Base-by-base conservation (phyloP, 2,113 vertebrate genomes). In the Meleagris gallopavo region DNA sequence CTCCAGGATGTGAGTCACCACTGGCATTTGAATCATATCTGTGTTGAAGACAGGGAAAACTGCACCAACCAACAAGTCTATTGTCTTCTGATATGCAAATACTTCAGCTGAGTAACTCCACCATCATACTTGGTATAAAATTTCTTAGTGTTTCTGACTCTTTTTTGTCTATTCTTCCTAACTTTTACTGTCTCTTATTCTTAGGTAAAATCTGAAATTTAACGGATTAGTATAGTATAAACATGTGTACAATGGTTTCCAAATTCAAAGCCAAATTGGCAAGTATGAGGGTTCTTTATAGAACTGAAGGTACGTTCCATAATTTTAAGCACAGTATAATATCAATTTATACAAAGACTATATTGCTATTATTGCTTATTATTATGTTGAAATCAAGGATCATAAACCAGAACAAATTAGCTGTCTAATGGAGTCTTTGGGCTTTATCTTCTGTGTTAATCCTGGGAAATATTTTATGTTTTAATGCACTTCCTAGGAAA, bases 371-470 rank as follows among this genome's bases (percentile, higher is more conserved):
- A 52, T 43, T 43, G 41, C 41, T 43, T 43, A 16, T 43, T 43
- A 43, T 43, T 43, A 43, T 43, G 40, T 90, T 83, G 83, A 86
- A 94, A 75, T 65, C 57, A 73, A 40, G 83, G 86, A 43, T 79
- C 88, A 90, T 81, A 52, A 84, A 43, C n/a, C 36, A 79, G 43
- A 69, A 48, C 61, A 90, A 88, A 95, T 81, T 48, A 91, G 43
- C 73, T 36, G 72, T 60, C 24, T 73, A 76, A 88, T 83, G 13
- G 67, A 64, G 64, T 86, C 75, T 40, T 12, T 58, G 40, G 65
- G 43, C 24, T 94, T 90, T 75, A 76, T 86, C 46, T 90, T 93
- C 65, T 66, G 54, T 86, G 76, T 86, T 72, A 83, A 93, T 61
- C 14, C 43, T 90, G 40, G 45, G 82, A 91, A 93, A 70, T 24